Percentiles rank a stretch among this genome's conserved stretches.
phyloP scores from a whole-genome alignment of 2,113 vertebrate genomes.

The Alligator mississippiensis region DNA sequence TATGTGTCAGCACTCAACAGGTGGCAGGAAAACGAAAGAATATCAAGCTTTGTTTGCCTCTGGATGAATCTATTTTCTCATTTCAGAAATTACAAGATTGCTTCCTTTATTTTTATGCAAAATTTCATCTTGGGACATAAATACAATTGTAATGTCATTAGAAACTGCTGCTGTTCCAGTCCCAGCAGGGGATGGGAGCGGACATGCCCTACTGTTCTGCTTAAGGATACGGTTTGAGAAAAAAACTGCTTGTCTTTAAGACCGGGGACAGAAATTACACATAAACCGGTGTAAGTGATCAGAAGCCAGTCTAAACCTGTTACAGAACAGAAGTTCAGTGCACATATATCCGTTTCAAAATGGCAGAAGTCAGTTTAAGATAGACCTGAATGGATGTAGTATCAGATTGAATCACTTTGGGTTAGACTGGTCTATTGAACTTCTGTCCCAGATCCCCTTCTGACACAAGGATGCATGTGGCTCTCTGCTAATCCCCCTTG shows the following conservation, averaged over 20 bases:
- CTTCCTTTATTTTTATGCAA: background rate
- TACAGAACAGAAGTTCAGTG: no score
- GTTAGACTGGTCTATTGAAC: no score
- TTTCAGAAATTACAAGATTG: background rate
- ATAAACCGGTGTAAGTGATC: no score
- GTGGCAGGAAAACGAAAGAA: background rate
- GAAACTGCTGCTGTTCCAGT: background rate
- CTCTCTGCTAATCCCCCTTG: no score
- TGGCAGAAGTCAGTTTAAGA: no score
- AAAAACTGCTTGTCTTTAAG: accelerated
- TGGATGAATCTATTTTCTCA: background rate
- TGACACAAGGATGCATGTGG: no score
- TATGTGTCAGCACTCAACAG: constrained; percentile 27
- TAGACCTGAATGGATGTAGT: no score
- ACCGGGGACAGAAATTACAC: background rate
- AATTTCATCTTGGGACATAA: background rate
- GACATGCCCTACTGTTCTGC: accelerated
- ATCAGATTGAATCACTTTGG: no score
- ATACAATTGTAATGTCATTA: background rate
- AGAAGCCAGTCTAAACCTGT: no score
- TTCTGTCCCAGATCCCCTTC: no score
- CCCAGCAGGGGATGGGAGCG: background rate
- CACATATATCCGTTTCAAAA: no score
- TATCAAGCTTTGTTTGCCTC: constrained; percentile 14
- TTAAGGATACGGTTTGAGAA: background rate